Conservation (phyloP, 2,888 invertebrate genomes). For the Eupithecia vulgata region DNA sequence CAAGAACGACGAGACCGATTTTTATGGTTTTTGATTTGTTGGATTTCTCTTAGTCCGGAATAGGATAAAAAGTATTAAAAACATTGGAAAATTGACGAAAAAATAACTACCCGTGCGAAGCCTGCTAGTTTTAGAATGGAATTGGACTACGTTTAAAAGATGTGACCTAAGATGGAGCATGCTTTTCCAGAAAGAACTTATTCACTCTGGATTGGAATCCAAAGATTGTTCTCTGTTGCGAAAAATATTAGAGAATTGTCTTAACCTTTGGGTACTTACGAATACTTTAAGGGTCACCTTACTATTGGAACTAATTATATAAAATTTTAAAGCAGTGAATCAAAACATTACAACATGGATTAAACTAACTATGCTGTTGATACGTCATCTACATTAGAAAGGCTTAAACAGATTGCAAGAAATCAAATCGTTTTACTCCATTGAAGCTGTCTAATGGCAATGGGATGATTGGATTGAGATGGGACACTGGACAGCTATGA, state of each 20-base stretch:
- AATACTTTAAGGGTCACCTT: background rate
- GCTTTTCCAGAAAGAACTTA: background rate
- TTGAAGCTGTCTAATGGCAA: slow-evolving; percentile 15
- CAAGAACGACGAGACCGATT: too few relatives aligned
- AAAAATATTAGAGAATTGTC: background rate
- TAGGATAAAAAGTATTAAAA: too few relatives aligned
- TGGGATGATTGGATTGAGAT: slow-evolving; percentile 43
- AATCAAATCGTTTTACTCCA: slow-evolving; percentile 16
- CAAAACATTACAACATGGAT: background rate
- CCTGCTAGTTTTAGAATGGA: background rate
- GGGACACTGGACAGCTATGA: slow-evolving; percentile 54
- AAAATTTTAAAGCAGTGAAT: background rate
- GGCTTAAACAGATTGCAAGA: slow-evolving; percentile 7
- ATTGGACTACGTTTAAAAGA: background rate
- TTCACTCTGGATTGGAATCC: background rate
- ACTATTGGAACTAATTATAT: background rate
- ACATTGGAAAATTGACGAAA: too few relatives aligned
- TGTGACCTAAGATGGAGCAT: background rate
- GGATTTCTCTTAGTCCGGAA: too few relatives aligned
- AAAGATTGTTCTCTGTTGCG: background rate
- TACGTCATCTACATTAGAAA: slow-evolving; percentile 6
- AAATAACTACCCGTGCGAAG: too few relatives aligned
- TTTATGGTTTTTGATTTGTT: too few relatives aligned
- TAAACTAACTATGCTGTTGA: background rate
- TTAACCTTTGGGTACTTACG: background rate